phyloP scores from a whole-genome alignment of 2,797 vertebrate species.

The Chloroceryle inda region DNA sequence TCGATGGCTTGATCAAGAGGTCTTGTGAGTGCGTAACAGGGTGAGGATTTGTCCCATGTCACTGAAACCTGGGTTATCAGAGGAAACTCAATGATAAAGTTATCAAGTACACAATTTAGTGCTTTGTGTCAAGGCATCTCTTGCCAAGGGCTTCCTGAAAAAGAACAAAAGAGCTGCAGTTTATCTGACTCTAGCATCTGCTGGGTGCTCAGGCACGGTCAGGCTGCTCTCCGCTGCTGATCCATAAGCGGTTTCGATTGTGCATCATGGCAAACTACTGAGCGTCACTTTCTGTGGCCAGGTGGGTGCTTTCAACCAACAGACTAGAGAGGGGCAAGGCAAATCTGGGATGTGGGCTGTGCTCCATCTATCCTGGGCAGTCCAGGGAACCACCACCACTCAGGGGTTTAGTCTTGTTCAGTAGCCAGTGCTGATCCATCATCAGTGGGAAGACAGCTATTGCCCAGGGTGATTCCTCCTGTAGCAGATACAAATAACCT shows the following conservation, averaged over 20 bases:
- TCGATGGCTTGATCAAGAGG: background rate
- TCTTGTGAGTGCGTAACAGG: background rate
- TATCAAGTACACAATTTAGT: background rate
- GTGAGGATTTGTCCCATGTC: background rate
- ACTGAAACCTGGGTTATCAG: conserved; percentile 27
- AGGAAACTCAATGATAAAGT: background rate
- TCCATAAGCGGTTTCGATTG: background rate
- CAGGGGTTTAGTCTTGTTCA: background rate
- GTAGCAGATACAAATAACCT: background rate
- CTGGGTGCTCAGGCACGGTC: background rate
- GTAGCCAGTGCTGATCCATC: background rate
- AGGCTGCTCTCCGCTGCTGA: background rate
- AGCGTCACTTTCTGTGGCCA: fast-evolving
- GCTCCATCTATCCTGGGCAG: background rate
- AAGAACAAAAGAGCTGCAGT: conserved; percentile 30
- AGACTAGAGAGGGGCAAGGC: background rate
- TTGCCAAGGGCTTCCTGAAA: conserved; percentile 24
- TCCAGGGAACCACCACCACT: background rate
- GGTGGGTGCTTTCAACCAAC: background rate
- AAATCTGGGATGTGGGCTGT: background rate
- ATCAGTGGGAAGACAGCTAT: background rate
- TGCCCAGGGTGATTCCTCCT: background rate
- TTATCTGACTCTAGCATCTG: conserved; percentile 39
- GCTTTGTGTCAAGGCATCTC: background rate
- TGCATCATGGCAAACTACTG: fast-evolving